Conservation (phyloP, 2,113 vertebrate genomes). For the Hemibagrus wyckioides region DNA sequence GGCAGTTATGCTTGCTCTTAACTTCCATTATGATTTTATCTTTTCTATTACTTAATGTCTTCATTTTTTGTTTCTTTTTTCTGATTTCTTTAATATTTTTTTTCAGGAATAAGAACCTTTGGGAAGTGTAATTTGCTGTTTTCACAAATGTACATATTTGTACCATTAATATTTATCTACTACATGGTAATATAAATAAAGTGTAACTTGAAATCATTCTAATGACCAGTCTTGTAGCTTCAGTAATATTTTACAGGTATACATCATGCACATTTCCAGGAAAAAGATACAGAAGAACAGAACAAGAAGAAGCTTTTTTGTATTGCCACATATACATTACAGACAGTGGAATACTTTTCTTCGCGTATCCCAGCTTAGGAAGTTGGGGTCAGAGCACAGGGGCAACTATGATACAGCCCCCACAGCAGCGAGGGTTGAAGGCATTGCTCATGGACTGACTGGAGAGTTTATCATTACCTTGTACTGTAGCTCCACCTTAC, state of each 20-base stretch:
- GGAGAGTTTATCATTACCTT: background rate
- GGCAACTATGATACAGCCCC: no score
- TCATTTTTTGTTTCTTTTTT: background rate
- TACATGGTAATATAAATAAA: background rate
- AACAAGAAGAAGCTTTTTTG: no score
- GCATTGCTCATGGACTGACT: background rate
- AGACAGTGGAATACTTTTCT: no score
- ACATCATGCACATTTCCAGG: background rate
- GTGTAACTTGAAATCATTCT: background rate
- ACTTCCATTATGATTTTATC: background rate
- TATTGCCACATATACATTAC: no score
- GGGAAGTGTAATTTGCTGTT: background rate
- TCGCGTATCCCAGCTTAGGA: no score
- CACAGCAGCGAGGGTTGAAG: background rate
- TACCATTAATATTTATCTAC: background rate
- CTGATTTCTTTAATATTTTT: background rate
- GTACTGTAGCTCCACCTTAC: background rate
- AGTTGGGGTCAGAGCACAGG: no score
- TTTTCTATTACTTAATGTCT: no score
- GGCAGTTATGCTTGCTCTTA: background rate
- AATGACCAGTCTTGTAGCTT: background rate
- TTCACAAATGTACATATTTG: background rate
- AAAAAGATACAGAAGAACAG: background rate
- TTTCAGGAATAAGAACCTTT: background rate
- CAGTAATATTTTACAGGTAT: background rate